These are phyloP conservation scores for Aquatica leii DNA, from an alignment of 2,888 invertebrate species.

Conservation along the genomic window DNA sequence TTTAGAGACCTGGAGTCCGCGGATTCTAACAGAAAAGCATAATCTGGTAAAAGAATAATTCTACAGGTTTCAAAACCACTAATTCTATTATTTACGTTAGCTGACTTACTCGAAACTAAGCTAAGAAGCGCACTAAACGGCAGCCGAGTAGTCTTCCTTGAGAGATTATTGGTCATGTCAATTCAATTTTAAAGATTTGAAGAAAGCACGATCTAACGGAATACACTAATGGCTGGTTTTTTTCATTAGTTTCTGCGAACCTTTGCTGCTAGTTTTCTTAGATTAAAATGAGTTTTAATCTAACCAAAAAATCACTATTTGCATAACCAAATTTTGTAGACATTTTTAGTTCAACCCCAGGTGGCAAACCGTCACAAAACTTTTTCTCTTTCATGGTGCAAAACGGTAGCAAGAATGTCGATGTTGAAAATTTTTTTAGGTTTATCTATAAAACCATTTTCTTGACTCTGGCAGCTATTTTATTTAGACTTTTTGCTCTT, in stretches of 20 bases:
- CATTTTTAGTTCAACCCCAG: constrained; percentile 36
- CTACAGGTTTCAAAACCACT: too few relatives aligned
- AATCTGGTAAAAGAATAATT: constrained; percentile 9
- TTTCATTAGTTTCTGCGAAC: too few relatives aligned
- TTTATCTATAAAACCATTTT: too few relatives aligned
- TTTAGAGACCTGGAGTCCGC: too few relatives aligned
- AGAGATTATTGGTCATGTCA: not conserved
- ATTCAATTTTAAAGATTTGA: not conserved
- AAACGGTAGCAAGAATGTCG: constrained; percentile 25
- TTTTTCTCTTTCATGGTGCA: constrained; percentile 39
- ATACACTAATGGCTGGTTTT: constrained; percentile 18
- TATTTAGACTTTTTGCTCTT: not conserved
- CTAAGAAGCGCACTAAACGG: too few relatives aligned
- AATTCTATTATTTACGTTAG: not conserved
- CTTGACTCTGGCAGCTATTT: too few relatives aligned
- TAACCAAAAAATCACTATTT: constrained; percentile 41
- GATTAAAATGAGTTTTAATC: constrained; percentile 33
- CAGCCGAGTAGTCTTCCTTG: not conserved
- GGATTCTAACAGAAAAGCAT: not conserved
- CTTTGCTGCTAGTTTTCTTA: too few relatives aligned
- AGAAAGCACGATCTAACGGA: not conserved
- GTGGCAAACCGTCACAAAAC: constrained; percentile 35
- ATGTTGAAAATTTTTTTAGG: too few relatives aligned
- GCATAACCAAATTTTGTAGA: constrained; percentile 35
- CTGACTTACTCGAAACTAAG: not conserved